Conservation (phyloP, 2,888 invertebrate genomes). For the Scaptomyza cyrtandrae region DNA sequence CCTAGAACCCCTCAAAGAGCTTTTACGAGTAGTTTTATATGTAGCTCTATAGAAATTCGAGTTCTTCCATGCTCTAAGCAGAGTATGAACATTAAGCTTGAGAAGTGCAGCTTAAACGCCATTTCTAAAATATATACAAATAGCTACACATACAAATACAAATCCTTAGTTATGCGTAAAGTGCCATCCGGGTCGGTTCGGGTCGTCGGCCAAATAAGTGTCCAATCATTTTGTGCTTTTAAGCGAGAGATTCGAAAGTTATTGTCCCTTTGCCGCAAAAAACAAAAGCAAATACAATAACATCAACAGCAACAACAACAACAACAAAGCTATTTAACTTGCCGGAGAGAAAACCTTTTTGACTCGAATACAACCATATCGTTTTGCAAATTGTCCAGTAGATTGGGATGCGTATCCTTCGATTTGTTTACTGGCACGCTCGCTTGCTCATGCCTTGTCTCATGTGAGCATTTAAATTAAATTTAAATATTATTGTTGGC, state of each 20-base stretch:
- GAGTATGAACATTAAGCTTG: constrained; percentile 43
- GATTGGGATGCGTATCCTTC: constrained; percentile 65
- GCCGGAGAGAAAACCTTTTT: constrained; percentile 41
- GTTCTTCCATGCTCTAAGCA: constrained; percentile 47
- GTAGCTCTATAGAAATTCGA: constrained; percentile 44
- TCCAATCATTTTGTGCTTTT: constrained; percentile 74
- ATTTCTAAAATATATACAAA: constrained; percentile 49
- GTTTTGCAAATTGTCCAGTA: constrained; percentile 70
- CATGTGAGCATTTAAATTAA: constrained; percentile 82
- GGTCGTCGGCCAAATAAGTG: constrained; percentile 43
- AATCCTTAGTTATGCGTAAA: constrained; percentile 39
- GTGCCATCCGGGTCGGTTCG: constrained; percentile 57
- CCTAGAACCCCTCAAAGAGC: constrained; percentile 20
- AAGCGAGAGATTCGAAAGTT: constrained; percentile 70
- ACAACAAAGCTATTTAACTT: constrained; percentile 56
- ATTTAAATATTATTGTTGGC: constrained; percentile 82
- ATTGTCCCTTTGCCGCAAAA: constrained; percentile 59
- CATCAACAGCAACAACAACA: constrained; percentile 40
- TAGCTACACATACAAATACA: constrained; percentile 2
- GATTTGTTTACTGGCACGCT: constrained; percentile 59
- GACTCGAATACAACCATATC: constrained; percentile 37
- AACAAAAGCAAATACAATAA: constrained; percentile 16
- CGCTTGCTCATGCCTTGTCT: constrained; percentile 43
- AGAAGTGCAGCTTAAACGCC: constrained; percentile 55
- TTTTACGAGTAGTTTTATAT: constrained; percentile 50